A percentile compares a stretch with the other conserved stretches of the same genome.
Evolutionary conservation across 2,113 vertebrate genomes (phyloP).

Genomic region (Deroptyus accipitrinus): DNA sequence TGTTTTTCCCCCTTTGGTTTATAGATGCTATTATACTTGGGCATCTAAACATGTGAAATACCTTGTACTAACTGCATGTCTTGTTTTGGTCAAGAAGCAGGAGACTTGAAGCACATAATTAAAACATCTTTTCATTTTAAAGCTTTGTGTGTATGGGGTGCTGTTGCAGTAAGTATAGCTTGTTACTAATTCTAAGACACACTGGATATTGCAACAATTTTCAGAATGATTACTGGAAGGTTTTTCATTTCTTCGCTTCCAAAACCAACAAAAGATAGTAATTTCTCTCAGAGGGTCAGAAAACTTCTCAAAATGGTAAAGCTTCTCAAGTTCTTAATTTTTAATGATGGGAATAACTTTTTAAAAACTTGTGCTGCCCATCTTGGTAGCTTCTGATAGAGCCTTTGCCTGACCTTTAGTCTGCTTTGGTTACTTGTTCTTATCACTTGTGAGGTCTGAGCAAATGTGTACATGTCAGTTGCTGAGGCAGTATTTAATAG

Average conservation of each 20-base stretch:
- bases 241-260: neutral
- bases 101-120: neutral
- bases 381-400: neutral
- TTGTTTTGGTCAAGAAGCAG: neutral
- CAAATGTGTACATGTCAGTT: constrained; percentile 25
- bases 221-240: neutral
- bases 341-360: neutral
- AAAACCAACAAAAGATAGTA: neutral
- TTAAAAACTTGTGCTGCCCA: neutral
- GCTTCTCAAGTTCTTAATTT: neutral
- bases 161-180: neutral
- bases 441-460: constrained; percentile 29
- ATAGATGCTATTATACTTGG: neutral
- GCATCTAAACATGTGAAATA: neutral
- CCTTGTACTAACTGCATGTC: neutral
- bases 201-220: neutral
- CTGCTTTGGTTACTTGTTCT: neutral
- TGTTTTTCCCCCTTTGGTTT: neutral
- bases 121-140: neutral
- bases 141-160: neutral
- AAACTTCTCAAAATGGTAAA: neutral
- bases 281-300: neutral
- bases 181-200: neutral
- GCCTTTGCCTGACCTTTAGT: neutral
- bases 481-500: constrained; percentile 41